A percentile compares a stretch with the other conserved stretches of the same genome.
phyloP scores from a whole-genome alignment of 1,140 invertebrate genomes.

The Ceratina calcarata region DNA sequence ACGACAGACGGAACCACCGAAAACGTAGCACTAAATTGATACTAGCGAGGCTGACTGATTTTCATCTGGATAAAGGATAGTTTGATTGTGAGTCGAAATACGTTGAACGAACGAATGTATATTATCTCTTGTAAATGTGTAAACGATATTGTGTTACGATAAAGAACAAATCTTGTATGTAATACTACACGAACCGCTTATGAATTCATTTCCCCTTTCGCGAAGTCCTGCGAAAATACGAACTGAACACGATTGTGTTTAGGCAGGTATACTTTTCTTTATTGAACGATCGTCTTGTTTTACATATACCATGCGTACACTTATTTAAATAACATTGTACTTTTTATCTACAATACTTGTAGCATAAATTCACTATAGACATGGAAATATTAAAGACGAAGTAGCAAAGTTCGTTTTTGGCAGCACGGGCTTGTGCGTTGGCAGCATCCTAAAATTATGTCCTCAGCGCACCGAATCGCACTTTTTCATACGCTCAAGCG shows the following conservation, averaged over 20 bases:
- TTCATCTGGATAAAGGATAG: not conserved
- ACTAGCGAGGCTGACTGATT: not conserved
- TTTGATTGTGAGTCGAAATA: not conserved
- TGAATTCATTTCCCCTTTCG: not conserved
- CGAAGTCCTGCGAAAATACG: not conserved
- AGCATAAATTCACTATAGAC: constrained; percentile 11
- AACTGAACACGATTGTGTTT: not conserved
- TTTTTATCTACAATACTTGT: constrained; percentile 65
- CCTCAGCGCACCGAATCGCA: constrained; percentile 11
- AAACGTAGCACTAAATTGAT: constrained; percentile 51
- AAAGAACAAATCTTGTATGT: constrained; percentile 16
- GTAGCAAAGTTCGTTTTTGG: constrained; percentile 58
- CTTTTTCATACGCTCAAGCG: not conserved
- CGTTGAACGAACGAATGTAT: constrained; percentile 19
- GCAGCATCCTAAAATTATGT: constrained; percentile 25
- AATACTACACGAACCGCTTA: not conserved
- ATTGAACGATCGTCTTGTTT: constrained; percentile 55
- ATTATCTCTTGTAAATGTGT: constrained; percentile 48
- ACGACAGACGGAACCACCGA: constrained; percentile 58
- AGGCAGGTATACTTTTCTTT: constrained; percentile 53
- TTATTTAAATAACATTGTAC: constrained; percentile 67
- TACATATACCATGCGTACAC: constrained; percentile 54
- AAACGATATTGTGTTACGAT: constrained; percentile 33
- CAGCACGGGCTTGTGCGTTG: constrained; percentile 65
- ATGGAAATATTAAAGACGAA: too few relatives aligned